Conservation (phyloP, 2,888 invertebrate species). For the Sclerodermus sp. region DNA sequence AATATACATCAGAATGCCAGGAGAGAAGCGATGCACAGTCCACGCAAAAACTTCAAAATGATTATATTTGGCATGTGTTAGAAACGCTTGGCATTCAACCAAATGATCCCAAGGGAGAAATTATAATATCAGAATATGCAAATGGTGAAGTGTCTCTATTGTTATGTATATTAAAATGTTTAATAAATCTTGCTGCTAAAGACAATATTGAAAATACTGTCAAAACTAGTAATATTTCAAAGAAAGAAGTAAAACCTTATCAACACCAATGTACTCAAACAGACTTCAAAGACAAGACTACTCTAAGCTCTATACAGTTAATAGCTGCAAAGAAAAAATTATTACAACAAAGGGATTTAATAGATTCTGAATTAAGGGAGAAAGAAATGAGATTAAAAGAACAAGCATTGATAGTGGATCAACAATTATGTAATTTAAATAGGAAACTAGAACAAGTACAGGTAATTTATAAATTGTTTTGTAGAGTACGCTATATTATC, state of each 20-base stretch:
- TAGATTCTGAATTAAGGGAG: conserved; percentile 36
- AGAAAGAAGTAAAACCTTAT: background rate
- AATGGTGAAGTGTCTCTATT: conserved; percentile 42
- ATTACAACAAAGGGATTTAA: conserved; percentile 40
- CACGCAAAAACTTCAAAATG: conserved; percentile 42
- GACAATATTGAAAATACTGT: background rate
- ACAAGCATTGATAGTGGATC: conserved; percentile 39
- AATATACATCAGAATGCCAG: conserved; percentile 21
- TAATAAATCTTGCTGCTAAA: conserved; percentile 19
- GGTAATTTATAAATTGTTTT: conserved; percentile 25
- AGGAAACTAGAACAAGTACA: conserved; percentile 45
- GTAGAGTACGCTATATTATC: background rate
- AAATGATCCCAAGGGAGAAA: conserved; percentile 34
- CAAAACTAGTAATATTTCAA: background rate
- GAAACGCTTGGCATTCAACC: conserved; percentile 51
- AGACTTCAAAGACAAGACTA: conserved; percentile 7
- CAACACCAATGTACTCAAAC: conserved; percentile 30
- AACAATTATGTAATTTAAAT: conserved; percentile 39
- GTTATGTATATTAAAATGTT: conserved; percentile 45
- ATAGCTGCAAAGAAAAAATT: conserved; percentile 37
- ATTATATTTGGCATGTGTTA: conserved; percentile 47
- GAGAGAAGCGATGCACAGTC: conserved; percentile 14
- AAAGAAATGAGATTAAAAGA: conserved; percentile 43
- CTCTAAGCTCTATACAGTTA: conserved; percentile 18
- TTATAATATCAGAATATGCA: conserved; percentile 43